These are phyloP conservation scores for Brachymystax lenok DNA, from an alignment of 2,797 vertebrate species.

Conservation along the genomic window DNA sequence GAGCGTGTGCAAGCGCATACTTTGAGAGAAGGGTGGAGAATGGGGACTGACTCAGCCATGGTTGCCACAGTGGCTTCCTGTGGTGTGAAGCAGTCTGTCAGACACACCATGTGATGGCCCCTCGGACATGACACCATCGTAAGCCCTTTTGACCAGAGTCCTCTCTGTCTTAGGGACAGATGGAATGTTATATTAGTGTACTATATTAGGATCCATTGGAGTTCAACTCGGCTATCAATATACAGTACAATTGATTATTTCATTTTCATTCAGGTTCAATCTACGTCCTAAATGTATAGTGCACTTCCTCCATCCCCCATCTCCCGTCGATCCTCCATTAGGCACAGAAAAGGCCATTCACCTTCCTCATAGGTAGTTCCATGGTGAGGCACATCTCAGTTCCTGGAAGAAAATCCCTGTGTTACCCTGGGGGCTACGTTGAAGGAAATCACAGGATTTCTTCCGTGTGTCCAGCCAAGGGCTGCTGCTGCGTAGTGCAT, in stretches of 20 bases:
- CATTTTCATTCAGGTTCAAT: background rate
- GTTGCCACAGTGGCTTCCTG: too few relatives aligned
- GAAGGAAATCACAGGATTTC: too few relatives aligned
- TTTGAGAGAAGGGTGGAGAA: background rate
- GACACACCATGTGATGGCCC: background rate
- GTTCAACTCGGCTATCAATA: background rate
- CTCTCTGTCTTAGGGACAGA: background rate
- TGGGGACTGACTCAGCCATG: too few relatives aligned
- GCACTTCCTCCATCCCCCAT: background rate
- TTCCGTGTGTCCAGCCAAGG: too few relatives aligned
- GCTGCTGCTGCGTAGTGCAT: too few relatives aligned
- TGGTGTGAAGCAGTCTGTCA: background rate
- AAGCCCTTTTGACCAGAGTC: background rate
- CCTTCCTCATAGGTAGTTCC: too few relatives aligned
- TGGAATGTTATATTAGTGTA: background rate
- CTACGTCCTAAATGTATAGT: background rate
- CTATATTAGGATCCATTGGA: background rate
- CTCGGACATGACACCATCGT: background rate
- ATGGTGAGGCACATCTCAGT: too few relatives aligned
- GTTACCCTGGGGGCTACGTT: too few relatives aligned
- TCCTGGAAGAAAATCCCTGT: too few relatives aligned
- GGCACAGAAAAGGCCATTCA: too few relatives aligned
- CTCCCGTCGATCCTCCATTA: too few relatives aligned
- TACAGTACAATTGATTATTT: background rate
- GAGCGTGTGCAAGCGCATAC: background rate